These are phyloP conservation scores for Polyodon spathula DNA, from an alignment of 2,113 vertebrate species.

Conservation along the genomic window DNA sequence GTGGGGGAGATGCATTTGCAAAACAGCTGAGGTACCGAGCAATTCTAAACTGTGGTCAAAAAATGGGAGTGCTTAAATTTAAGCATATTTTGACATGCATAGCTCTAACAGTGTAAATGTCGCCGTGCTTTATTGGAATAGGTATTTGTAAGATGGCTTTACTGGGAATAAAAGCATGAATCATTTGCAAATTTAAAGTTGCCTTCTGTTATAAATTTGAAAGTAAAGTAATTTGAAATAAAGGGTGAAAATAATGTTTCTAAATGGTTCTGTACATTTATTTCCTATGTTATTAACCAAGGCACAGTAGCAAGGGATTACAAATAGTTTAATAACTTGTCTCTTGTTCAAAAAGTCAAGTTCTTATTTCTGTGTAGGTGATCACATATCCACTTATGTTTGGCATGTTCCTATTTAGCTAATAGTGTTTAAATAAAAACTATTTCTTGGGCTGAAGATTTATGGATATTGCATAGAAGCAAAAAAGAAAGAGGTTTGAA, in stretches of 20 bases:
- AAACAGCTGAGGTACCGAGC: slow-evolving; percentile 30
- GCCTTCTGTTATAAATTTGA: slow-evolving; percentile 72
- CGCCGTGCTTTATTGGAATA: slow-evolving; percentile 66
- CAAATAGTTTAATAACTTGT: too few species aligned
- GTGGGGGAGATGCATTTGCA: slow-evolving; percentile 34
- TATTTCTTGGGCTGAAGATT: too few species aligned
- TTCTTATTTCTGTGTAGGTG: too few species aligned
- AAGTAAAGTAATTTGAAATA: slow-evolving; percentile 61
- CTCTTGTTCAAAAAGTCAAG: too few species aligned
- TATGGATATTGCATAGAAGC: too few species aligned
- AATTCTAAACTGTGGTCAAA: slow-evolving; percentile 48
- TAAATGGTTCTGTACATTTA: not conserved
- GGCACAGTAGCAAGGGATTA: too few species aligned
- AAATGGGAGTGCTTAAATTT: slow-evolving; percentile 58
- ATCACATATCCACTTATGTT: too few species aligned
- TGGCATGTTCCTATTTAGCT: too few species aligned
- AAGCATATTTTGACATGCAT: slow-evolving; percentile 62
- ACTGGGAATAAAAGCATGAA: slow-evolving; percentile 33
- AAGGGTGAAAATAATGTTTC: slow-evolving; percentile 55
- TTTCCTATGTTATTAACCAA: too few species aligned
- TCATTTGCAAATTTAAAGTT: slow-evolving; percentile 60
- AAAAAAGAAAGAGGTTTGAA: too few species aligned
- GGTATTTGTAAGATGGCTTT: slow-evolving; percentile 71
- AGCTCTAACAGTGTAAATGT: slow-evolving; percentile 59
- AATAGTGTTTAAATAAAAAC: too few species aligned